Base-by-base conservation (phyloP, 1,140 invertebrate genomes). In the Trachymyrmex cornetzi region DNA sequence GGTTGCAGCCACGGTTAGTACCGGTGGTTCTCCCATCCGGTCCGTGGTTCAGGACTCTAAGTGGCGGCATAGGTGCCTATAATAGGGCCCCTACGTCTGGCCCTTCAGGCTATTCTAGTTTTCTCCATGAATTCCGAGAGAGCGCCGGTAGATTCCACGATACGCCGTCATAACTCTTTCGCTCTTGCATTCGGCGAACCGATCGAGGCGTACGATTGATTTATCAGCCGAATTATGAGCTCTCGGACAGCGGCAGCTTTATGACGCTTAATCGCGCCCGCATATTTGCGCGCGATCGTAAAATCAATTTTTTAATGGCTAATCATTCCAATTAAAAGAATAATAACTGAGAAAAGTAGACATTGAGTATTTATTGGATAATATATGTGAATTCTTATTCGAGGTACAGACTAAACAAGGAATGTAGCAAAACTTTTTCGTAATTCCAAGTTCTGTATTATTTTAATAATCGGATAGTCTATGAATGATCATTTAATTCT, bases 61-160 rank as follows among this genome's bases (percentile, higher is more conserved):
- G 90, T 94, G 92, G 93, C 93, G 92, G 93, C 91, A 92, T 88
- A 93, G 91, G 90, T 91, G 89, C 91, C 75, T 91, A 92, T 93
- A 93, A 93, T 92, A 92, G 90, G 89, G 85, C 89, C 90, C 77
- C 87, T 87, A 82, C 61, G 92, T 94, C 92, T 93, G 93, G 89
- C 88, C 92, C 93, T 93, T 92, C 88, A 79, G 93, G 93, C 93
- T 92, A 93, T 92, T 91, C 92, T 93, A 93, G 85, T 90, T 93
- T 88, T 67, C 81, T 86, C 57, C 59, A 38, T 69, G 88, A 87
- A 89, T 88, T 77, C 67, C 77, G 44, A 66, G 72, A 81, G 67
- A 48, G 53, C 22, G 61, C 50, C 61, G 53, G 50, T 77, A 69
- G 50, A 89, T 90, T 89, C 72, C 85, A 82, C n/a, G 72, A 50